These are phyloP conservation scores for Pterocles gutturalis DNA, from an alignment of 2,113 vertebrate genomes.

Conservation along the genomic window DNA sequence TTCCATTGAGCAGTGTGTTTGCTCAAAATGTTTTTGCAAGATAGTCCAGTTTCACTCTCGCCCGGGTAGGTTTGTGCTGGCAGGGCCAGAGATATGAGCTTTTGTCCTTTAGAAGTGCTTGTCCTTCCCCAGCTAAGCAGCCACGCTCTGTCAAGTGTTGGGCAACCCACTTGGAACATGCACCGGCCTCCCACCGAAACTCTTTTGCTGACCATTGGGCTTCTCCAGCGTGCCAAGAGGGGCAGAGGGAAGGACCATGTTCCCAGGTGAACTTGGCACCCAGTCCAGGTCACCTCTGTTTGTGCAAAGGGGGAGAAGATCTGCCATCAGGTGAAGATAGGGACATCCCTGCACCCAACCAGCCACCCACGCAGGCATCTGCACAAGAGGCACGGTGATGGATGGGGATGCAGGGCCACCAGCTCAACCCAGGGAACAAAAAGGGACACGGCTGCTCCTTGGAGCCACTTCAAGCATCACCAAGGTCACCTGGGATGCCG, in stretches of 20 bases:
- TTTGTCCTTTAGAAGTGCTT: constrained; percentile 70
- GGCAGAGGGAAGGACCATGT: neutral
- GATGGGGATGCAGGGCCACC: neutral
- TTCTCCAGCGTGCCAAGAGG: neutral
- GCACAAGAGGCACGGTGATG: fast-evolving
- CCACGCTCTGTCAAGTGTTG: neutral
- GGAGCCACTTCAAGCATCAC: neutral
- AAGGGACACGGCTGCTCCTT: fast-evolving
- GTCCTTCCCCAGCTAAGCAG: constrained; percentile 1
- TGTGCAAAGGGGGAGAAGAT: neutral
- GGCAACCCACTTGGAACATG: neutral
- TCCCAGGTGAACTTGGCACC: neutral
- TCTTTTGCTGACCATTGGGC: neutral
- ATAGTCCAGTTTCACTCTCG: constrained; percentile 82
- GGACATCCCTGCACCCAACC: fast-evolving
- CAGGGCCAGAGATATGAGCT: constrained; percentile 53
- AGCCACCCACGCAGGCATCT: fast-evolving
- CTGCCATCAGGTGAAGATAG: too few species aligned
- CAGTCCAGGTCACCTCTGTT: neutral
- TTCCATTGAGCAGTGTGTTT: constrained; percentile 73
- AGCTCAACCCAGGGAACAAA: neutral
- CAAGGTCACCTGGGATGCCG: neutral
- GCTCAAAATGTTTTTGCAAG: constrained; percentile 85
- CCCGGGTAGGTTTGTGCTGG: constrained; percentile 52
- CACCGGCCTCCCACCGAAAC: neutral